Evolutionary conservation across 1,140 invertebrate genomes (phyloP).

Genomic region (Lepidurus couesii): DNA sequence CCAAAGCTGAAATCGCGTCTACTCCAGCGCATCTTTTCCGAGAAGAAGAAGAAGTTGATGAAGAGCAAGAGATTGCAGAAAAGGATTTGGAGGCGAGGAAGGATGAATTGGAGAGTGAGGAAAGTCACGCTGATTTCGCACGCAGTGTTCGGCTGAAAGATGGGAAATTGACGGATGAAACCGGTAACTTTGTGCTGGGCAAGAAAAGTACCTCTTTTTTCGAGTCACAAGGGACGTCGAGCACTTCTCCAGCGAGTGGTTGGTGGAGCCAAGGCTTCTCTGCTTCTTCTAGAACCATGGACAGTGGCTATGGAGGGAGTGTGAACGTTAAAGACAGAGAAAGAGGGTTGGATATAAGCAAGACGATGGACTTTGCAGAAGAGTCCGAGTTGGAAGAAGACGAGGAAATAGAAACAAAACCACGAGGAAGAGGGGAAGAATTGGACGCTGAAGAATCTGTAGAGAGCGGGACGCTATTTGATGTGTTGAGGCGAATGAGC

Average conservation of each 20-base stretch:
- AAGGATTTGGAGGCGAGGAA: not conserved
- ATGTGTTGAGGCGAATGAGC: slow-evolving; percentile 20
- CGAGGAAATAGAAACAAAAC: slow-evolving; percentile 31
- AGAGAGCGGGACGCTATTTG: slow-evolving; percentile 10
- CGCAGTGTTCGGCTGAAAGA: not conserved
- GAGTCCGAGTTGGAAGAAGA: slow-evolving; percentile 34
- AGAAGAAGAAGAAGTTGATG: not conserved
- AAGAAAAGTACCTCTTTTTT: not conserved
- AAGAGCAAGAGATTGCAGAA: not conserved
- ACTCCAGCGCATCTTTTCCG: not conserved
- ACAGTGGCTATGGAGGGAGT: slow-evolving; percentile 33
- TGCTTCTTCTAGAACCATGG: slow-evolving; percentile 19
- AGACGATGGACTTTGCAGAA: slow-evolving; percentile 30
- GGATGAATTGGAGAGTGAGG: not conserved
- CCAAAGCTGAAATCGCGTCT: slow-evolving; percentile 3
- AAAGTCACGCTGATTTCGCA: not conserved
- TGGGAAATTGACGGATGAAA: slow-evolving; percentile 20
- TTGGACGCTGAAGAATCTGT: slow-evolving; percentile 22
- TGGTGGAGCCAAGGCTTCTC: slow-evolving; percentile 24
- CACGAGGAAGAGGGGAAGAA: not conserved
- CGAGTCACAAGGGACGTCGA: slow-evolving; percentile 17
- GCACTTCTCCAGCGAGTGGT: not conserved
- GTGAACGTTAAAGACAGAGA: slow-evolving; percentile 21
- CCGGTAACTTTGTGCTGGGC: slow-evolving; percentile 29
- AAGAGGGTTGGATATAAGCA: not conserved